Percentiles rank a stretch among this genome's conserved stretches.
Evolutionary conservation across 1,140 invertebrate genomes (phyloP).

Genomic region (Berghia stephanieae): DNA sequence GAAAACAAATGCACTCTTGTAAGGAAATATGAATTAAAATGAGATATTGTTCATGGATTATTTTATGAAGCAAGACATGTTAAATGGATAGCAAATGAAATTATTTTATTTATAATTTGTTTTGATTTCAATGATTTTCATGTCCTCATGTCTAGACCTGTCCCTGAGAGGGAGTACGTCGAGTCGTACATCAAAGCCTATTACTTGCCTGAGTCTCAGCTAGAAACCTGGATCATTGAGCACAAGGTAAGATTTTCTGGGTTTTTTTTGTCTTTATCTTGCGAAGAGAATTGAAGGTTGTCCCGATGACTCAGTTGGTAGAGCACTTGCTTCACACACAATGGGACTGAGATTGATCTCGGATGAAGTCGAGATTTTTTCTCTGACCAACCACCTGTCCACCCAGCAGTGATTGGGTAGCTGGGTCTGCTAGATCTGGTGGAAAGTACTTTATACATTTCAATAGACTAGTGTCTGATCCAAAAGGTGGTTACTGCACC

Average conservation of each 20-base stretch:
- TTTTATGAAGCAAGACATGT: too few relatives aligned
- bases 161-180: conserved; percentile 89
- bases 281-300: neutral
- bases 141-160: conserved; percentile 70
- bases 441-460: too few relatives aligned
- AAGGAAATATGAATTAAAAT: too few relatives aligned
- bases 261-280: neutral
- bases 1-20: too few relatives aligned
- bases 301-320: neutral
- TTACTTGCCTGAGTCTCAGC: conserved; percentile 86
- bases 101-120: neutral
- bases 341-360: too few relatives aligned
- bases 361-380: too few relatives aligned
- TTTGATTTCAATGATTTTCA: neutral
- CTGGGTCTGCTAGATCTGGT: too few relatives aligned
- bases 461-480: too few relatives aligned
- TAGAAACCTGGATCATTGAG: conserved; percentile 89
- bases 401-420: too few relatives aligned
- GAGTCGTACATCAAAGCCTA: conserved; percentile 96
- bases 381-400: too few relatives aligned
- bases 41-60: too few relatives aligned
- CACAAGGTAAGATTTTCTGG: conserved; percentile 73
- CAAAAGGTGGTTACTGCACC: too few relatives aligned
- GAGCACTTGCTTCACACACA: neutral
- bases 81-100: neutral